A percentile compares a stretch with the other conserved stretches of the same genome.
phyloP scores from a whole-genome alignment of 2,797 vertebrate species.

The Enoplosus armatus region DNA sequence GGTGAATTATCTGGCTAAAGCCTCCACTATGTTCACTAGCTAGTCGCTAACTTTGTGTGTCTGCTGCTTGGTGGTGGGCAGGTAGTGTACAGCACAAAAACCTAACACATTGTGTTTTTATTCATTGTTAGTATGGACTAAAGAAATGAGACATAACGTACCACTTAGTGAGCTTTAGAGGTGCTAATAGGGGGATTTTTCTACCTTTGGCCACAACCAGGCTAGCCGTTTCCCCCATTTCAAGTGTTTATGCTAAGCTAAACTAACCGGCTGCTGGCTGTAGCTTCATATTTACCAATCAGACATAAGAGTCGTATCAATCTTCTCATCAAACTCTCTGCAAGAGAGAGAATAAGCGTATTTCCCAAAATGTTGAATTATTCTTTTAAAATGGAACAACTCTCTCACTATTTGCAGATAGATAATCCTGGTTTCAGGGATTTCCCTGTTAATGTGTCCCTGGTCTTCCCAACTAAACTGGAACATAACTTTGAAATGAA shows the following conservation, averaged over 20 bases:
- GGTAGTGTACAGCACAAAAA: not conserved
- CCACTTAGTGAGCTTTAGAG: not conserved
- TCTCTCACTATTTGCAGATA: constrained; percentile 68
- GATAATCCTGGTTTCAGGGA: constrained; percentile 71
- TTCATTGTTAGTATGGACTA: no score
- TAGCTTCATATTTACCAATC: no score
- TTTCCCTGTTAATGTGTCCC: constrained; percentile 68
- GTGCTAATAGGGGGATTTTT: not conserved
- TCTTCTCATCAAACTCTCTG: not conserved
- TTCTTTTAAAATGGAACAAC: not conserved
- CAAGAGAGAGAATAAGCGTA: not conserved
- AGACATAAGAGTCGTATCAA: no score
- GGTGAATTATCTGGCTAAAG: not conserved
- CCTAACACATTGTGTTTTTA: no score
- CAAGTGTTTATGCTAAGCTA: not conserved
- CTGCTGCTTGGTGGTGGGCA: not conserved
- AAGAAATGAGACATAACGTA: not conserved
- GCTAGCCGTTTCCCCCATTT: not conserved
- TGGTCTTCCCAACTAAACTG: constrained; percentile 72
- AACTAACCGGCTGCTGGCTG: not conserved
- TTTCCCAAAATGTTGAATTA: not conserved
- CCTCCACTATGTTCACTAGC: not conserved
- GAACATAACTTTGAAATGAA: constrained; percentile 67
- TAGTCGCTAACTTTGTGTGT: not conserved
- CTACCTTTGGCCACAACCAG: not conserved